Percentiles rank a stretch among this genome's conserved stretches.
Conservation (phyloP, 1,140 invertebrate species). For the Drosophila quadrilineata region DNA sequence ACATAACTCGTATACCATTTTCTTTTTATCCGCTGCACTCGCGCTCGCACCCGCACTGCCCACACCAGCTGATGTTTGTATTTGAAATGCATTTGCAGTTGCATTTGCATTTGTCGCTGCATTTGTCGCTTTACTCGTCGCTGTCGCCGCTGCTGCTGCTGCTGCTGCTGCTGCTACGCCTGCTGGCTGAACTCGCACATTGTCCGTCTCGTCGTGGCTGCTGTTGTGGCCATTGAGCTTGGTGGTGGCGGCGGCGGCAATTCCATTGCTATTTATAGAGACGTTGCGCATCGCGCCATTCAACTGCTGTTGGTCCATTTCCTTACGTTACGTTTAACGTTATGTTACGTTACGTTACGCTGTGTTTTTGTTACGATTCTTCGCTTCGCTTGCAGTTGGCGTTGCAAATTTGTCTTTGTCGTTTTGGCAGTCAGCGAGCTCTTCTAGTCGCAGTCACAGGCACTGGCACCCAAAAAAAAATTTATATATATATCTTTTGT, state of each 20-base stretch:
- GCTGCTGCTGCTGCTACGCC: constrained; percentile 3
- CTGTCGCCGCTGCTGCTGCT: constrained; percentile 17
- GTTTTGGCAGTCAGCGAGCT: neutral
- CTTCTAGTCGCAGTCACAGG: constrained; percentile 6
- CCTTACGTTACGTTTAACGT: constrained; percentile 29
- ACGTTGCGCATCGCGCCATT: constrained; percentile 78
- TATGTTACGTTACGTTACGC: no score
- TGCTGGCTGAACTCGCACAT: constrained; percentile 39
- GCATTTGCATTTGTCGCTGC: constrained; percentile 20
- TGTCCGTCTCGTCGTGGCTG: constrained; percentile 57
- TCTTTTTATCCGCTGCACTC: constrained; percentile 75
- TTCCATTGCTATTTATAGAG: constrained; percentile 75
- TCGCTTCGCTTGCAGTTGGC: constrained; percentile 12
- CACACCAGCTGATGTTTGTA: constrained; percentile 40
- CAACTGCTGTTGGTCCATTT: constrained; percentile 70
- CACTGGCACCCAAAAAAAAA: constrained; percentile 28
- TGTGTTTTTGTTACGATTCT: constrained; percentile 13
- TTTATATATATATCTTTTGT: constrained; percentile 8
- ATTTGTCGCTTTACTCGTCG: constrained; percentile 40
- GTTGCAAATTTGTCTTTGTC: neutral
- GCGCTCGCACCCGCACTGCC: constrained; percentile 63
- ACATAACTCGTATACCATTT: constrained; percentile 92
- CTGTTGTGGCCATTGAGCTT: constrained; percentile 58
- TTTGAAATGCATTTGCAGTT: constrained; percentile 44
- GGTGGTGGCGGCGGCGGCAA: constrained; percentile 40